phyloP scores from a whole-genome alignment of 1,140 invertebrate species.

The Papilio polytes region DNA sequence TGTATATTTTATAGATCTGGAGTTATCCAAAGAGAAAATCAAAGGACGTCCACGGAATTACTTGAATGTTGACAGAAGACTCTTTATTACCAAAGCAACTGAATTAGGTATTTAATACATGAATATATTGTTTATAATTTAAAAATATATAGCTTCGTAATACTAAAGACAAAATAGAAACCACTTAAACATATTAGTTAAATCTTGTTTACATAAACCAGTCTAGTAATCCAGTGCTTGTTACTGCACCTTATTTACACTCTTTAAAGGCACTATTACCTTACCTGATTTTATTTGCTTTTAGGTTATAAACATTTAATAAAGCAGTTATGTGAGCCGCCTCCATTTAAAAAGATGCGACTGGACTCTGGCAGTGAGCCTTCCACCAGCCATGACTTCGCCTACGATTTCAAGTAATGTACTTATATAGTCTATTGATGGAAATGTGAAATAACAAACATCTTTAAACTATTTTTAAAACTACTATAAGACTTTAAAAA shows the following conservation, averaged over 20 bases:
- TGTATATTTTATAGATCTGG: constrained; percentile 60
- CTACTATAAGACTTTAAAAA: no score
- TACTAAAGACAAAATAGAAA: no score
- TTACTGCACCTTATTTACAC: no score
- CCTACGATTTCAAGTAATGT: background rate
- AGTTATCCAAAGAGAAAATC: constrained; percentile 60
- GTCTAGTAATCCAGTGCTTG: background rate
- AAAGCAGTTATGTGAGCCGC: constrained; percentile 44
- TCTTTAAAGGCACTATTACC: no score
- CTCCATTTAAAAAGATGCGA: constrained; percentile 57
- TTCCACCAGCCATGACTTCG: constrained; percentile 45
- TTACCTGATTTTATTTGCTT: constrained; percentile 33
- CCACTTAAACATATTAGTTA: no score
- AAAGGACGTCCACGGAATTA: constrained; percentile 58
- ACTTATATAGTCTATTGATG: background rate
- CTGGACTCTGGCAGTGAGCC: constrained; percentile 53
- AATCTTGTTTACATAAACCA: background rate
- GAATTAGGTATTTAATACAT: constrained; percentile 61
- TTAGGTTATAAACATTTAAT: constrained; percentile 65
- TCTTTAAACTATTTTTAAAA: no score
- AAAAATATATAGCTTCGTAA: no score
- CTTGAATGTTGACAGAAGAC: constrained; percentile 55
- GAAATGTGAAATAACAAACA: background rate
- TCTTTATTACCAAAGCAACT: constrained; percentile 62
- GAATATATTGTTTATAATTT: no score